phyloP scores from a whole-genome alignment of 2,797 vertebrate species.

The Aplochiton taeniatus region DNA sequence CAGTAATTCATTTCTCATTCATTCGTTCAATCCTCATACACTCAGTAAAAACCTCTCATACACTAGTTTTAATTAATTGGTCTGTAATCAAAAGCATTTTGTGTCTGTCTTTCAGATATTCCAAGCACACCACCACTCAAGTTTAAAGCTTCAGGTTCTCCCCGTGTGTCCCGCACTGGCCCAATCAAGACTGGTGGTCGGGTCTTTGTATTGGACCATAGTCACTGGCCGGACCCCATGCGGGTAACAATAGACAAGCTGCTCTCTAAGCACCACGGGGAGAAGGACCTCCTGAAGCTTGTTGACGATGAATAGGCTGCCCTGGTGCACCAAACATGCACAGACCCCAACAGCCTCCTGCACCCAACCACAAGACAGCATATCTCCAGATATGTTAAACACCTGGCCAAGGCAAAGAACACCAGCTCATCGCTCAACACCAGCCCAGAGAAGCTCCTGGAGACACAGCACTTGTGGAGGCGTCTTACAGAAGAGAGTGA shows the following conservation, averaged over 20 bases:
- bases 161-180: constrained; percentile 1
- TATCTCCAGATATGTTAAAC: constrained; percentile 3
- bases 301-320: no score
- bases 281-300: constrained; percentile 29
- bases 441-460: no score
- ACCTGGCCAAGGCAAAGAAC: background rate
- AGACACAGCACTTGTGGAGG: background rate
- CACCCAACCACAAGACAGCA: background rate
- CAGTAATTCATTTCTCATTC: no score
- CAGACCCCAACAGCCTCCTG: background rate
- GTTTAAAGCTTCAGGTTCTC: background rate
- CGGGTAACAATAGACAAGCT: constrained; percentile 11
- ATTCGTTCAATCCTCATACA: no score
- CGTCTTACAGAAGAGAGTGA: background rate
- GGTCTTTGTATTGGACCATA: constrained; percentile 33
- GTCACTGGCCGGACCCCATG: constrained; percentile 20
- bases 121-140: background rate
- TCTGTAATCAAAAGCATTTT: no score
- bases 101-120: no score
- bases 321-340: background rate
- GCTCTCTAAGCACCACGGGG: constrained; percentile 11
- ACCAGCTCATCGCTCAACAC: no score
- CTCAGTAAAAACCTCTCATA: no score
- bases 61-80: no score
- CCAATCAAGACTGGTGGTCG: constrained; percentile 24